Base-by-base conservation (phyloP, 2,888 invertebrate species). In the Oscheius sp. region DNA sequence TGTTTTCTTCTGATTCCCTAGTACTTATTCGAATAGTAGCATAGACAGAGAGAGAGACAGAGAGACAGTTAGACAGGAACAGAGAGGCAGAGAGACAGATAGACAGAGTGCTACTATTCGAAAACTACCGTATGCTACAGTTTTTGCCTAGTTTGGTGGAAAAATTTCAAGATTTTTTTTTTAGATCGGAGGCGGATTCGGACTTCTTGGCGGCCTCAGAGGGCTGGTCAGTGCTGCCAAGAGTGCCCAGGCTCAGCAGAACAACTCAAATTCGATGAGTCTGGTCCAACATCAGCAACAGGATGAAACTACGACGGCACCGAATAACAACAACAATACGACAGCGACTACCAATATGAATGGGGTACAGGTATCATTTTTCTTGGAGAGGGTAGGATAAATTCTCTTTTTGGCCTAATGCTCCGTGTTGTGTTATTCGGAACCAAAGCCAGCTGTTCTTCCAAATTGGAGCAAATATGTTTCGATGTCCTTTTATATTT, bases 171-270 rank as follows among this genome's bases (percentile, higher is more conserved):
- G 21, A 0, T 21, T 21, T 21, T n/a, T n/a, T 13, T 42, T 68
- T 37, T 55, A 68, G 68, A 55, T 68, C 37, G 76, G 84, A 74
- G 81, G 81, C 51, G 82, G 82, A 10, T 86, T 86, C 50, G 87
- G 87, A 48, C 74, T 88, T 42, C 88, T 88, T 70, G 87, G 86
- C 29, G 86, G 86, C n/a, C 75, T 87, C n/a, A 79, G 88, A 68
- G 78, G 81, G 33, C 75, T 88, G 35, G 88, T 87, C 5, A 83
- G 86, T 11, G 88, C 88, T 7, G 88, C 88, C 1, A 86, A 87
- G 73, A 80, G 85, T 33, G 85, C 85, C 10, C 81, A 79, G 32
- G 83, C 78, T 3, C 68, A 68, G 21, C 55, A 55, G 21, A 55
- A 55, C 55, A 21, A 55, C 55, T 21, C 55, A 21, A 21, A 21